Conservation (phyloP, 2,797 vertebrate genomes). For the Dendrocincla tyrannina region DNA sequence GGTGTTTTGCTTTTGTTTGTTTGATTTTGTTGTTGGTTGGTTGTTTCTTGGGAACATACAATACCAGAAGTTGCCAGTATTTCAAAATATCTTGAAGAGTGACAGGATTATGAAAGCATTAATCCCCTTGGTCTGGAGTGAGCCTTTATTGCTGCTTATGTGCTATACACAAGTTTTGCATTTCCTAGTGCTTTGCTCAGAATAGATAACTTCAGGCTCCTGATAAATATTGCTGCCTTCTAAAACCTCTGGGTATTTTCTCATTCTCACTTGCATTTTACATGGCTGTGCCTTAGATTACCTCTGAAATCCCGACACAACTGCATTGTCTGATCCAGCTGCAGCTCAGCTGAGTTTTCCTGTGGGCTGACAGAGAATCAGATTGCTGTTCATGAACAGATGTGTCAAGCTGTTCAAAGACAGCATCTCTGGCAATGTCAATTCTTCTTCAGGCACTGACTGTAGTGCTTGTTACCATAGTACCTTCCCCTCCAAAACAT, state of each 20-base stretch:
- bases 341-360: conserved; percentile 1
- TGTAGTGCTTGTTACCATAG: conserved; percentile 10
- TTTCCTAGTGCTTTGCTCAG: not conserved
- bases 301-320: conserved; percentile 13
- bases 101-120: not conserved
- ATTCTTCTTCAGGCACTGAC: conserved; percentile 30
- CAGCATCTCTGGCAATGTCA: not conserved
- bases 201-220: not conserved
- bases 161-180: not conserved
- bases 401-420: conserved; percentile 41
- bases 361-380: conserved; percentile 3
- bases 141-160: not conserved
- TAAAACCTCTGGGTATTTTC: not conserved
- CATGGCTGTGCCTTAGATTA: not conserved
- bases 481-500: conserved; percentile 20
- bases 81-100: conserved; percentile 20
- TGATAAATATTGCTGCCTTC: conserved; percentile 11
- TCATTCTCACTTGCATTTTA: conserved; percentile 19
- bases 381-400: conserved; percentile 16
- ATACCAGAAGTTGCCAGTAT: not conserved
- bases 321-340: conserved; percentile 19
- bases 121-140: not conserved
- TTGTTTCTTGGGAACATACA: not conserved
- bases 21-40: not conserved
- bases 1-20: not conserved